Evolutionary conservation across 2,888 invertebrate species (phyloP).

Genomic region (Seladonia tumulorum): DNA sequence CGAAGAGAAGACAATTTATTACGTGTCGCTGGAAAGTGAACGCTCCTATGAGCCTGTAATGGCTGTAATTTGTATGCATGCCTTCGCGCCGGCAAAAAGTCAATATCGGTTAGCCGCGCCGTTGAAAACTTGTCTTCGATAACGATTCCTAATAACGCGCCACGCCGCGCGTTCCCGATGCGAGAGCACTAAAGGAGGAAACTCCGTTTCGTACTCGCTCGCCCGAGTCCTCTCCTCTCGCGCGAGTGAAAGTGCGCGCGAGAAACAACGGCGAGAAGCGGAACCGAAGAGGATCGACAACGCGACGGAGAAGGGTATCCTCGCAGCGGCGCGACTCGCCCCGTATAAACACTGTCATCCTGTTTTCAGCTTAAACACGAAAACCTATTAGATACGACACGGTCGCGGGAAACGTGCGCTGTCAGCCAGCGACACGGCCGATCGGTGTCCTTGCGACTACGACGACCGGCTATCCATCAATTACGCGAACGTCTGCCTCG

Average conservation of each 20-base stretch:
- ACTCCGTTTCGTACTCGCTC: constrained; percentile 10
- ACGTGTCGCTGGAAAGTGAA: constrained; percentile 62
- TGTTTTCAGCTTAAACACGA: constrained; percentile 61
- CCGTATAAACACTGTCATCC: constrained; percentile 65
- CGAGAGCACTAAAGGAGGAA: constrained; percentile 45
- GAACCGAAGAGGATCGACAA: constrained; percentile 9
- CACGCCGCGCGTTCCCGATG: constrained; percentile 45
- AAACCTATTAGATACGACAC: constrained; percentile 66
- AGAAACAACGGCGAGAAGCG: constrained; percentile 12
- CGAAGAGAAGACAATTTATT: constrained; percentile 61
- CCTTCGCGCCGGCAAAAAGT: constrained; percentile 65
- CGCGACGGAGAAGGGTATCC: neutral
- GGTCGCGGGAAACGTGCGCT: constrained; percentile 35
- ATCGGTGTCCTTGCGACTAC: constrained; percentile 55
- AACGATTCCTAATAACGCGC: constrained; percentile 73
- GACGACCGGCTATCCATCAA: constrained; percentile 51
- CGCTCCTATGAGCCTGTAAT: constrained; percentile 63
- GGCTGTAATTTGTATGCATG: constrained; percentile 71
- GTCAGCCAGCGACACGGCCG: constrained; percentile 44
- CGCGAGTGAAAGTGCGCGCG: constrained; percentile 60
- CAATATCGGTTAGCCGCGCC: constrained; percentile 62
- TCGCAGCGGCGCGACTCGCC: neutral
- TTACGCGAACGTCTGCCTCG: constrained; percentile 37
- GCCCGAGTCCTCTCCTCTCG: neutral
- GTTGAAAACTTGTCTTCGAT: constrained; percentile 71